Percentiles rank a stretch among this genome's conserved stretches.
Evolutionary conservation across 2,113 vertebrate genomes (phyloP).

Genomic region (Heterotilapia buettikoferi): DNA sequence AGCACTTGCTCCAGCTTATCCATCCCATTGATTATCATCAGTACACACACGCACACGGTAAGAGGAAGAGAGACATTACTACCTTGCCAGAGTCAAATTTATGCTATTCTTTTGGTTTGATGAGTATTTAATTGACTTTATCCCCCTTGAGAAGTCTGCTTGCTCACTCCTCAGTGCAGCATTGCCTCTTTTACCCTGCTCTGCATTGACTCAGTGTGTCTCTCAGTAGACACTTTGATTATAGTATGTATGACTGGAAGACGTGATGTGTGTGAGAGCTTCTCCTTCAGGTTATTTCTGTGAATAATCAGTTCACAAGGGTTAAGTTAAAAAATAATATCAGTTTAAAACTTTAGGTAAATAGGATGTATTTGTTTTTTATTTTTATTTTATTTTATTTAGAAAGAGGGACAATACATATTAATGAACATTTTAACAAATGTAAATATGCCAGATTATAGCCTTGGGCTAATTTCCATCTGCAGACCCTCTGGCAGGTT

Average conservation of each 20-base stretch:
- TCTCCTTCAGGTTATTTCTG: neutral
- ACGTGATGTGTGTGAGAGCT: neutral
- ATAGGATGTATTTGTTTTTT: neutral
- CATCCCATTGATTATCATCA: neutral
- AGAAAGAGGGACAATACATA: too few species aligned
- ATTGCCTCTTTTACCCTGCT: neutral
- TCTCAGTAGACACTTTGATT: neutral
- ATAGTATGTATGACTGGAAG: neutral
- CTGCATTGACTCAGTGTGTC: neutral
- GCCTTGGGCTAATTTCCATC: too few species aligned
- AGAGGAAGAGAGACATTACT: neutral
- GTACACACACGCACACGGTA: neutral
- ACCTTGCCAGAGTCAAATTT: neutral
- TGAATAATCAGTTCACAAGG: neutral
- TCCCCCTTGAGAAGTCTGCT: constrained; percentile 11
- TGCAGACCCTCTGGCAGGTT: too few species aligned
- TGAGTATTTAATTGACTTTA: constrained; percentile 31
- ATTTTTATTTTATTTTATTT: too few species aligned
- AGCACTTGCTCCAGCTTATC: neutral
- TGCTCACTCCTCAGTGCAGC: neutral
- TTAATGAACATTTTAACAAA: too few species aligned
- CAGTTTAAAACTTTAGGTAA: neutral
- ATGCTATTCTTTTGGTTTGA: constrained; percentile 13
- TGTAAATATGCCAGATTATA: too few species aligned
- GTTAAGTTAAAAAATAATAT: neutral